Base-by-base conservation (phyloP, 2,888 invertebrate species). In the Cephus rjabovi region DNA sequence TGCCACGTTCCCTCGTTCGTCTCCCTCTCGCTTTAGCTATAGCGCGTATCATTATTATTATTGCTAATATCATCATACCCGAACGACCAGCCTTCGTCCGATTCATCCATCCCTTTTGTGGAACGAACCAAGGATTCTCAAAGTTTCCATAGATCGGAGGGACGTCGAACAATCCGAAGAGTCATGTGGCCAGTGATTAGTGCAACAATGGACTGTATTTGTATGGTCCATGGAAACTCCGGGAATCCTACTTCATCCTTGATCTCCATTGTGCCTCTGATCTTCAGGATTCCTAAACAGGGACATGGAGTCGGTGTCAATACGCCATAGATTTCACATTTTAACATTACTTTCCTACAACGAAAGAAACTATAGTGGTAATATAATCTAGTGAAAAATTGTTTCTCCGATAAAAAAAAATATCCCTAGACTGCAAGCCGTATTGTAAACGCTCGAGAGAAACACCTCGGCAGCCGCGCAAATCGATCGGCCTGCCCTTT, bases 151-250 rank as follows among this genome's bases (percentile, higher is more conserved):
- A 33, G 71, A 71, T 15, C 33, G 71, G 71, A 12, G 15, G 31
- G 31, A 33, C 71, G 71, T 31, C 71, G 31, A 33, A 71, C 56
- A 68, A 78, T 78, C 56, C 76, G 78, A 68, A 78, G 73, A 78
- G 78, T 78, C 78, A 78, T 78, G 76, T 78, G 71, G 68, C 56
- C 78, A 40, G 73, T 69, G 78, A 78, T 78, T 78, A 78, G 78
- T 34, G 76, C 78, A 78, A 78, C 78, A 78, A 78, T 78, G 34
- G 34, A 56, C 35, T 35, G 73, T 71, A 40, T 56, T 75, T 71
- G 78, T 76, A 75, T 56, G n/a, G 75, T 30, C 69, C 30, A 35
- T 30, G 74, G 34, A 34, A 68, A 70, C n/a, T 56, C 40, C 23
- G 23, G 4, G 9, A 23, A 56, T 56, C 40, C 40, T 56, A 56